These are phyloP conservation scores for Grammomys dolichurus DNA, from an alignment of 2,113 vertebrate genomes.

Conservation along the genomic window DNA sequence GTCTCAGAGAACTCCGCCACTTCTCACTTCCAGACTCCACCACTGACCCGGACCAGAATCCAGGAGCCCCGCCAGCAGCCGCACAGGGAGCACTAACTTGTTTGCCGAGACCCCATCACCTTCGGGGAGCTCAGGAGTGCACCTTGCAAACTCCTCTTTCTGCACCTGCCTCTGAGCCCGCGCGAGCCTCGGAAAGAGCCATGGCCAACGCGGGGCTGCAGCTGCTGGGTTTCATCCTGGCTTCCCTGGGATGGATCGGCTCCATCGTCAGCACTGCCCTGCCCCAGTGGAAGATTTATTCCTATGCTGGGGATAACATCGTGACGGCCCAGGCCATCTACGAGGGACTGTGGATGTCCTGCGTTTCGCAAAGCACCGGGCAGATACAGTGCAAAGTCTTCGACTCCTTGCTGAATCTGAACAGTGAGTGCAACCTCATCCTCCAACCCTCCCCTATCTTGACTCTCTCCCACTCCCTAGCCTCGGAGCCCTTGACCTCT, in stretches of 20 bases:
- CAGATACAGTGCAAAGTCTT: constrained; percentile 91
- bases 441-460: too few relatives aligned
- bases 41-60: background rate
- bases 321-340: constrained; percentile 93
- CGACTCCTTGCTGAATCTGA: constrained; percentile 91
- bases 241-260: constrained; percentile 89
- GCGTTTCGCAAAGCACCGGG: constrained; percentile 91
- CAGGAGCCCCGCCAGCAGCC: background rate
- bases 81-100: accelerated
- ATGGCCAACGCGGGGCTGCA: constrained; percentile 94
- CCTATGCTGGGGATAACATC: constrained; percentile 93
- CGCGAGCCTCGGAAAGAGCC: background rate
- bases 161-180: constrained; percentile 37
- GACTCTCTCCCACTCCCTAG: background rate
- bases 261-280: constrained; percentile 90
- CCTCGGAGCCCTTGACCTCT: background rate
- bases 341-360: constrained; percentile 94
- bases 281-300: constrained; percentile 93
- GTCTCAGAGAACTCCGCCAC: constrained; percentile 14
- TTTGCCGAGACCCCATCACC: background rate
- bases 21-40: background rate
- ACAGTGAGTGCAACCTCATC: constrained; percentile 87
- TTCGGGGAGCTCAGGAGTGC: background rate
- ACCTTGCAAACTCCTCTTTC: background rate
- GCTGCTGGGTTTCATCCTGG: constrained; percentile 91